These are phyloP conservation scores for Tipula confusa DNA, from an alignment of 2,888 invertebrate genomes.

Conservation along the genomic window DNA sequence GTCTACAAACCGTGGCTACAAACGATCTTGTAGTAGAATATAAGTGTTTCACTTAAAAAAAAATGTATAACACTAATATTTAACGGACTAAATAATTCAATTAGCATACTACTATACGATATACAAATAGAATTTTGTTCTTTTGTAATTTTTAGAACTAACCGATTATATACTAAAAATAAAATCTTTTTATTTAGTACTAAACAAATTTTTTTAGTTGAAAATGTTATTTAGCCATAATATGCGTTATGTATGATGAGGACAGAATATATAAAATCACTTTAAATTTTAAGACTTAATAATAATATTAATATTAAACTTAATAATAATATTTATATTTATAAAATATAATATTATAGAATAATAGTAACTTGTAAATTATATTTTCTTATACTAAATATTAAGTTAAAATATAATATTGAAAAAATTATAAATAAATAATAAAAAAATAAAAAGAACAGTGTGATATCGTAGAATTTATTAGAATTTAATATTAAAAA, in stretches of 20 bases:
- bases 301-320: not conserved
- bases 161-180: too few species aligned
- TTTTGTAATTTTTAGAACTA: too few species aligned
- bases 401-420: not conserved
- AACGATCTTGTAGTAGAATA: too few species aligned
- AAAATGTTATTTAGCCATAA: not conserved
- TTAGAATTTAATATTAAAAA: constrained; percentile 14
- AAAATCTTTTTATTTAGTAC: too few species aligned
- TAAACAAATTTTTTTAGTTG: not conserved
- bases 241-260: not conserved
- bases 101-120: too few species aligned
- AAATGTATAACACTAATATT: too few species aligned
- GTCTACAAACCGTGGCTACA: too few species aligned
- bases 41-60: too few species aligned
- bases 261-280: not conserved
- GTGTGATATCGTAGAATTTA: constrained; percentile 29
- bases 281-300: constrained; percentile 10
- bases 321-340: too few species aligned
- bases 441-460: constrained; percentile 28
- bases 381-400: not conserved
- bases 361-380: not conserved
- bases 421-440: not conserved
- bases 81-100: too few species aligned
- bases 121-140: too few species aligned
- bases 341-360: not conserved